Conservation (phyloP, 1,140 invertebrate species). For the Leucophenga varia region DNA sequence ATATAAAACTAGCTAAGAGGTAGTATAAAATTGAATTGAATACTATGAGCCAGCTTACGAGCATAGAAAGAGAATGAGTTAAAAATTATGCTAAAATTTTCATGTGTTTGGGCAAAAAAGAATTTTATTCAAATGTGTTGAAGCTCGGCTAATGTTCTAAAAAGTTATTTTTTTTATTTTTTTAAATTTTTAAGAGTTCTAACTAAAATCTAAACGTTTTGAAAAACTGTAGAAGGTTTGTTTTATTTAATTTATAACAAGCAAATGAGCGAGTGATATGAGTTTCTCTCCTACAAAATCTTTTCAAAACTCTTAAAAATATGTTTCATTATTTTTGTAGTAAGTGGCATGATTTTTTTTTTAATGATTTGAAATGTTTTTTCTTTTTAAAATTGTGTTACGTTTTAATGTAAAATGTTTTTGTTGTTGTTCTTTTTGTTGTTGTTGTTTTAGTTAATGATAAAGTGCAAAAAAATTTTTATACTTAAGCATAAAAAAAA, state of each 20-base stretch:
- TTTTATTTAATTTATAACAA: not conserved
- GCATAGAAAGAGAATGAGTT: too few species aligned
- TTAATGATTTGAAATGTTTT: constrained; percentile 15
- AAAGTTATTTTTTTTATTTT: not conserved
- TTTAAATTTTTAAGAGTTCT: not conserved
- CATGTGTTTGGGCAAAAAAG: not conserved
- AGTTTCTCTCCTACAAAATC: too few species aligned
- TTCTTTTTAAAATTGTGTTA: constrained; percentile 9
- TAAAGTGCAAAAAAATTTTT: not conserved
- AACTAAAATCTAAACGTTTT: not conserved
- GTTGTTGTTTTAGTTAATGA: not conserved
- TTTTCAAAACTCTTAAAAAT: too few species aligned
- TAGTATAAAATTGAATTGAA: too few species aligned
- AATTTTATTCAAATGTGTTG: not conserved
- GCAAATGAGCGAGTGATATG: too few species aligned
- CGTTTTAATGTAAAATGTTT: not conserved
- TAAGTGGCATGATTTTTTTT: constrained; percentile 7
- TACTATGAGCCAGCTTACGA: too few species aligned
- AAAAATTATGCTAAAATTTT: too few species aligned
- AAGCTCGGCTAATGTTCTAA: not conserved
- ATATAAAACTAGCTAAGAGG: too few species aligned
- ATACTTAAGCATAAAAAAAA: not conserved
- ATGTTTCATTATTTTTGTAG: not conserved
- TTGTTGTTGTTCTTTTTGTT: not conserved
- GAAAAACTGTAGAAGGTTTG: not conserved